These are phyloP conservation scores for Artibeus jamaicensis DNA, from an alignment of 2,797 vertebrate genomes.

Conservation along the genomic window DNA sequence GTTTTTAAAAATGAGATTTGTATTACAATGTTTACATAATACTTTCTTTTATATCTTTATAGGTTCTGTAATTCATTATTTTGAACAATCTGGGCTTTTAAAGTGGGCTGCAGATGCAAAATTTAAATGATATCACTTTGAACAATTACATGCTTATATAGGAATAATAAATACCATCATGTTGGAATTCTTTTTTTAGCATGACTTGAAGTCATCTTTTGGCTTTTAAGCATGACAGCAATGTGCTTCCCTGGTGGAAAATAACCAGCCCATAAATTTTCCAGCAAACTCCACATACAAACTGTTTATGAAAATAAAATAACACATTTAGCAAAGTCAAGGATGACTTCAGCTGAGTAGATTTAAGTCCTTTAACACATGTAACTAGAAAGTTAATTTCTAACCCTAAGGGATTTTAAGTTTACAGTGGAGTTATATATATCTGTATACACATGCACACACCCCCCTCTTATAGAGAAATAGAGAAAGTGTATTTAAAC, in stretches of 20 bases:
- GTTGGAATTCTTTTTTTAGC: not conserved
- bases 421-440: not conserved
- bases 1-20: conserved; percentile 18
- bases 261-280: conserved; percentile 56
- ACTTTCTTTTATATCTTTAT: not conserved
- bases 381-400: conserved; percentile 40
- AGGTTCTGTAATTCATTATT: conserved; percentile 40
- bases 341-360: conserved; percentile 27
- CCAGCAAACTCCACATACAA: not conserved
- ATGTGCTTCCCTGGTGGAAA: conserved; percentile 41
- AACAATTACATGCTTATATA: conserved; percentile 45
- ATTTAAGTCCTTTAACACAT: not conserved
- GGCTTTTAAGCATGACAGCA: conserved; percentile 29
- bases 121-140: conserved; percentile 48
- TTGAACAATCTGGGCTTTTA: conserved; percentile 51
- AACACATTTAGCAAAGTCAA: conserved; percentile 28
- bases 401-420: not conserved
- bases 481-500: conserved; percentile 29
- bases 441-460: not conserved
- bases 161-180: not conserved
- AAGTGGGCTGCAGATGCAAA: conserved; percentile 35
- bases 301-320: conserved; percentile 56
- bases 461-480: not conserved
- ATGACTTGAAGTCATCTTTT: conserved; percentile 42
- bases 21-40: not conserved